Evolutionary conservation across 1,140 invertebrate species (phyloP), one percentile per base, ranked within the genome.

Genomic region (Camponotus floridanus): DNA sequence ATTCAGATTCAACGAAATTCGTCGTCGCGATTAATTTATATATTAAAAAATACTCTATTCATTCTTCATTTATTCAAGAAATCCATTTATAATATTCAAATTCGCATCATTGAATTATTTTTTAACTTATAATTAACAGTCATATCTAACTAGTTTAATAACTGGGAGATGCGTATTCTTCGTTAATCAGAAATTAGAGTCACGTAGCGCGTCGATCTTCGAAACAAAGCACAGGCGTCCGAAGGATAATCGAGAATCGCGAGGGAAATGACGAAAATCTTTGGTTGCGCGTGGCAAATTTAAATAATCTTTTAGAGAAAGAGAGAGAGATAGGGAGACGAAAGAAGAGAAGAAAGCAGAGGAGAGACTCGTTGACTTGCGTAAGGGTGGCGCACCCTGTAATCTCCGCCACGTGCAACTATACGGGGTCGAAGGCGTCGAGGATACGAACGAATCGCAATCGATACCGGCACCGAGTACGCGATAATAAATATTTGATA

Each of bases 321-420:
- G 15, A 18, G 31, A 15, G 18, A 65, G 31, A 33, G 6, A 70
- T 51, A 36, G 31, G 48, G 91, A 87, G 70, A 70, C 81, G 87
- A 15, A n/a, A n/a, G 4, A n/a, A 48, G 21, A 3, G 33, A 70
- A 33, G 39, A 26, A 26, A 57, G 51, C 21, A 39, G 48, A 55
- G 61, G 67, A 73, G 26, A 36, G 68, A 48, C n/a, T 57, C 83
- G 61, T 64, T 64, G 88, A 78, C 51, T 65, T 45, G 21, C 11
- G 76, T 85, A 88, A 91, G 93, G 94, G 94, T 93, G 81, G 83
- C 88, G 65, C 71, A 94, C 92, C 93, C 94, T 95, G 89, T 95
- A 94, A 95, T 95, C 93, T 94, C 85, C 90, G 92, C 84, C 94
- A 94, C 94, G 94, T 94, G 94, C 92, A 87, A 90, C 80, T 90